A percentile compares a stretch with the other conserved stretches of the same genome.
These are phyloP conservation scores for Sciaenops ocellatus DNA, from an alignment of 2,797 vertebrate species.

Conservation along the genomic window DNA sequence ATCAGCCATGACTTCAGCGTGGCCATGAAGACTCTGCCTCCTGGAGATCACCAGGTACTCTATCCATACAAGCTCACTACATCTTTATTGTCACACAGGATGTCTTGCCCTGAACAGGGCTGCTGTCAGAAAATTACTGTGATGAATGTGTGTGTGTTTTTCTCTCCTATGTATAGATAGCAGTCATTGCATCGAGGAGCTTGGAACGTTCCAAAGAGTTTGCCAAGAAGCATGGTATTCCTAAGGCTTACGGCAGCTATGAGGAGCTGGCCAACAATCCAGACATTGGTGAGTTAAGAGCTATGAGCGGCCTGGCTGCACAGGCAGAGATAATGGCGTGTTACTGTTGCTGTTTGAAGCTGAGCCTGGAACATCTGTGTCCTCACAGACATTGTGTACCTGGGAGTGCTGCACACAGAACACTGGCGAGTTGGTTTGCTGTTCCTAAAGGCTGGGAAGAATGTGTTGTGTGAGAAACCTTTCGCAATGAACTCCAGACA, in stretches of 20 bases:
- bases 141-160: conserved; percentile 26
- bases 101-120: conserved; percentile 13
- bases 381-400: conserved; percentile 82
- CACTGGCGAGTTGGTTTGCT: conserved; percentile 80
- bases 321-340: conserved; percentile 13
- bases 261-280: conserved; percentile 82
- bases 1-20: conserved; percentile 87
- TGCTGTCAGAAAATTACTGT: conserved; percentile 13
- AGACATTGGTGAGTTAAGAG: conserved; percentile 79
- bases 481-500: conserved; percentile 84
- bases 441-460: conserved; percentile 83
- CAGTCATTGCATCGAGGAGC: conserved; percentile 83
- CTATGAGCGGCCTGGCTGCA: conserved; percentile 2
- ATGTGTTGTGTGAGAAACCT: conserved; percentile 87
- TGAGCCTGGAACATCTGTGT: conserved; percentile 46
- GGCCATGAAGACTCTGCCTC: conserved; percentile 80
- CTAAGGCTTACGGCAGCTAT: conserved; percentile 84
- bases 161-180: conserved; percentile 70
- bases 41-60: conserved; percentile 83
- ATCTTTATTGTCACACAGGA: not conserved
- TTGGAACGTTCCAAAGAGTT: conserved; percentile 79
- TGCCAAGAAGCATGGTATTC: conserved; percentile 80
- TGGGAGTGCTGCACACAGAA: conserved; percentile 86
- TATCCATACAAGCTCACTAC: conserved; percentile 16
- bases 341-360: conserved; percentile 27